Conservation (phyloP, 2,888 invertebrate genomes). For the Tenthredo mesomela region DNA sequence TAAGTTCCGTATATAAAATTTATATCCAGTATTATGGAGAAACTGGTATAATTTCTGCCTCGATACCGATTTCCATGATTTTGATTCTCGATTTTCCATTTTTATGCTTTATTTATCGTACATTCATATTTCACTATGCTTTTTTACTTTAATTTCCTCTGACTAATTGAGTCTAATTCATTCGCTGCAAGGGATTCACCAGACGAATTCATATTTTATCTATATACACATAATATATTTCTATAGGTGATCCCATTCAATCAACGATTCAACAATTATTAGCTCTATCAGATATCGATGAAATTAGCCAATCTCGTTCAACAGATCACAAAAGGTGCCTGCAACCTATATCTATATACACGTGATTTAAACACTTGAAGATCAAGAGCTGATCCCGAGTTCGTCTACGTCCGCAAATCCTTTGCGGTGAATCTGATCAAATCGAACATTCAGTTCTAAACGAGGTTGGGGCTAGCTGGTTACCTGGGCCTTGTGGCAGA, state of each 20-base stretch:
- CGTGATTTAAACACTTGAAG: slow-evolving; percentile 10
- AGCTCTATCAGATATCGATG: slow-evolving; percentile 6
- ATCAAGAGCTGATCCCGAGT: slow-evolving; percentile 33
- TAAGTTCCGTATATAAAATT: background rate
- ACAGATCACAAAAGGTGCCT: slow-evolving; percentile 4
- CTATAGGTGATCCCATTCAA: background rate
- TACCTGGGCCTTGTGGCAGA: background rate
- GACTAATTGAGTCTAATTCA: slow-evolving; percentile 23
- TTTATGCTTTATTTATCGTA: background rate
- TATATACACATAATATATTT: background rate
- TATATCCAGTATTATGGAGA: background rate
- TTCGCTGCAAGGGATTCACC: slow-evolving; percentile 19
- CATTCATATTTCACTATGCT: background rate
- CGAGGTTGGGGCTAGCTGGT: background rate
- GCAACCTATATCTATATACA: background rate
- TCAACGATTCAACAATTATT: slow-evolving; percentile 1
- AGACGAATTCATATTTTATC: background rate
- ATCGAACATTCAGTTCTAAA: slow-evolving; percentile 1
- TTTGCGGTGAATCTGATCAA: slow-evolving; percentile 36
- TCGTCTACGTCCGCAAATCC: slow-evolving; percentile 38
- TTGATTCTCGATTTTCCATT: background rate
- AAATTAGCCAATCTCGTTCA: background rate
- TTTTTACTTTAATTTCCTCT: background rate
- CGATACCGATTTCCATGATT: slow-evolving; percentile 14
- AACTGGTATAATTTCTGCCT: background rate